phyloP scores from a whole-genome alignment of 2,888 invertebrate genomes.

The Eupithecia pulchellata region DNA sequence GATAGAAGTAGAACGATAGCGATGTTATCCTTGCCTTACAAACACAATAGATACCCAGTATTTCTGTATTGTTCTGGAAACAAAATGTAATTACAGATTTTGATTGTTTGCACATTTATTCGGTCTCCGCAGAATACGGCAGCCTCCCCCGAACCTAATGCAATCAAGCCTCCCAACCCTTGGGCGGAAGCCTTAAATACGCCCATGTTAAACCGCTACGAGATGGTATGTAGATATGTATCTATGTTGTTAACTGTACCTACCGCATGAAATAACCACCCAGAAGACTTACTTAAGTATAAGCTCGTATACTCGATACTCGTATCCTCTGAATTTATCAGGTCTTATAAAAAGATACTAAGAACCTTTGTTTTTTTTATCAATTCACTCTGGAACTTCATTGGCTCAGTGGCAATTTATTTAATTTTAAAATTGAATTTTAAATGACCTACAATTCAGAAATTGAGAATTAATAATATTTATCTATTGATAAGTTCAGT shows the following conservation, averaged over 20 bases:
- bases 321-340: neutral
- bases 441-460: too few relatives aligned
- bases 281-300: neutral
- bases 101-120: constrained; percentile 1
- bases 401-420: neutral
- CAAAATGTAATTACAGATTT: neutral
- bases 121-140: constrained; percentile 1
- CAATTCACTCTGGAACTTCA: neutral
- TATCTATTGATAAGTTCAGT: too few relatives aligned
- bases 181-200: constrained; percentile 20
- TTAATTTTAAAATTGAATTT: too few relatives aligned
- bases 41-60: neutral
- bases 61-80: neutral
- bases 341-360: neutral
- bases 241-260: constrained; percentile 9
- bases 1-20: too few relatives aligned
- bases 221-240: constrained; percentile 23
- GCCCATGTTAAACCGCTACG: constrained; percentile 27
- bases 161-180: constrained; percentile 26
- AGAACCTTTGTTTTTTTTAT: neutral
- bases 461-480: too few relatives aligned
- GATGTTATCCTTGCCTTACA: too few relatives aligned
- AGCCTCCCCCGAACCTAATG: constrained; percentile 27
- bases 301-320: neutral
- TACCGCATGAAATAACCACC: neutral